Evolutionary conservation across 2,888 invertebrate genomes (phyloP), one percentile per base, ranked within the genome.

Genomic region (Tinea trinotella): DNA sequence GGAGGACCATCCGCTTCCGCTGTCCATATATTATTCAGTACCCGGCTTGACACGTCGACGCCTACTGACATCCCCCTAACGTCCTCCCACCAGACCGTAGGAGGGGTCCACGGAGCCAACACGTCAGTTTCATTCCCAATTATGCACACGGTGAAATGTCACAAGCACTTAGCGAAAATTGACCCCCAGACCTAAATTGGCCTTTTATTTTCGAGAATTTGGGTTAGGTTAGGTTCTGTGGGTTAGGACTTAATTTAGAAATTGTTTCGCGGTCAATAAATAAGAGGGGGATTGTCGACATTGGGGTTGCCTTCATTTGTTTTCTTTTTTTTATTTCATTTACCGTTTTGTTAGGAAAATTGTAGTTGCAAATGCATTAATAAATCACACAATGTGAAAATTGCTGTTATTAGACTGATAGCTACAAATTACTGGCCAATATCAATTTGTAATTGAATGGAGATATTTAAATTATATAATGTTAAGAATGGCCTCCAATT

Each of bases 141-240:
- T 85, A 85, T 84, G 81, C 83, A 81, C 69, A 68, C 70, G 71
- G 64, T 74, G 72, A 81, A 81, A 80, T 76, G 82, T 79, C 83
- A 76, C 71, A 64, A 63, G 61, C 79, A 78, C 79, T 83, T 77
- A 78, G 70, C 63, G 60, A 61, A 57, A 63, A 67, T 66, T 83
- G 85, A 85, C 84, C 85, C 81, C 81, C 74, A 83, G 69, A 84
- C 84, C 84, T 72, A 50, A 50, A 84, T 77, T 84, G 81, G 75
- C 85, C 81, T 75, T 77, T 83, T 79, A 74, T 80, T 74, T 74
- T 64, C 62, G 70, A 68, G 62, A 70, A 70, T 70, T 68, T 64
- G 59, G 66, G 65, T 68, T 48, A 18, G 48, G 24, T 50, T 24
- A 24, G 50, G 24, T 50, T 24, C 24, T 68, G 59, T 65, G 65